These are phyloP conservation scores for Toxostoma redivivum DNA, from an alignment of 2,113 vertebrate genomes.

Conservation along the genomic window DNA sequence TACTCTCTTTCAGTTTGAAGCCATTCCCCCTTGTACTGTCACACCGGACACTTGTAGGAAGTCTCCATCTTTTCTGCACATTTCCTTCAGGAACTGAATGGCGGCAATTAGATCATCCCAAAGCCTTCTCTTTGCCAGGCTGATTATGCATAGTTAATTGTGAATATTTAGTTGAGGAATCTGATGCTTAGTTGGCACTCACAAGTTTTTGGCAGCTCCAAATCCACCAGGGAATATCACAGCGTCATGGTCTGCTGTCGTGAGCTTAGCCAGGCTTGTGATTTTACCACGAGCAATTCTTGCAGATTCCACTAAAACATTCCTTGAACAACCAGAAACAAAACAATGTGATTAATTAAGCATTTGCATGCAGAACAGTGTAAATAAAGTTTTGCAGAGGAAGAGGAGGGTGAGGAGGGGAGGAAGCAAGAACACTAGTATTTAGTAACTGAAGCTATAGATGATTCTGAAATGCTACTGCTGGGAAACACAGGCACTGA, in stretches of 20 bases:
- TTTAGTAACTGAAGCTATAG: background rate
- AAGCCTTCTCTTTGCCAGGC: background rate
- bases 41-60: background rate
- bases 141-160: background rate
- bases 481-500: background rate
- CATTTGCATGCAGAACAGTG: background rate
- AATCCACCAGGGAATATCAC: slow-evolving; percentile 93
- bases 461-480: background rate
- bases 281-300: slow-evolving; percentile 92
- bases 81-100: background rate
- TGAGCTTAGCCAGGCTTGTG: slow-evolving; percentile 77
- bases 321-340: slow-evolving; percentile 68
- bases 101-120: background rate
- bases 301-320: slow-evolving; percentile 89
- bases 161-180: background rate
- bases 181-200: slow-evolving; percentile 20
- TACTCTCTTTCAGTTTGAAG: background rate
- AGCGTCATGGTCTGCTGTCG: slow-evolving; percentile 79
- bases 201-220: slow-evolving; percentile 93
- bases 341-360: background rate
- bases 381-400: background rate
- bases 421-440: background rate
- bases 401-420: background rate
- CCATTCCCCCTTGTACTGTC: background rate
- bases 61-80: background rate